Conservation (phyloP, 2,113 vertebrate species). For the Girardinichthys multiradiatus region DNA sequence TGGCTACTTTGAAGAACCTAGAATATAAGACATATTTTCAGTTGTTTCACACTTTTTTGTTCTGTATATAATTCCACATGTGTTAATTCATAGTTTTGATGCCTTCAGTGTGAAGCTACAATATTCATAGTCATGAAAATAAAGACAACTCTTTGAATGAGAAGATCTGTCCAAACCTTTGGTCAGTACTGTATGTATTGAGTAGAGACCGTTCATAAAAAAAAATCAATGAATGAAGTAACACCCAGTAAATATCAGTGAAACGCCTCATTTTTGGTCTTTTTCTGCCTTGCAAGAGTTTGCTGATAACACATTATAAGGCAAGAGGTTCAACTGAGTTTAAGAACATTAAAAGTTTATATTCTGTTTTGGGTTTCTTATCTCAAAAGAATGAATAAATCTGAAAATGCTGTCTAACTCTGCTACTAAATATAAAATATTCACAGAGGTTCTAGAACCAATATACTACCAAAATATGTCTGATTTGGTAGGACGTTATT, state of each 20-base stretch:
- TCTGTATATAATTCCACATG: too few relatives aligned
- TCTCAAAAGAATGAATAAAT: conserved; percentile 13
- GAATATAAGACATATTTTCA: too few relatives aligned
- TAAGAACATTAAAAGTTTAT: conserved; percentile 30
- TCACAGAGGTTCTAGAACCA: neutral
- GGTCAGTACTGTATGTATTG: too few relatives aligned
- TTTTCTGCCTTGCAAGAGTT: conserved; percentile 4
- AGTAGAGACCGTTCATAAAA: too few relatives aligned
- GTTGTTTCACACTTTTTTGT: too few relatives aligned
- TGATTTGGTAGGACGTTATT: neutral
- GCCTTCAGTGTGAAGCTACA: too few relatives aligned
- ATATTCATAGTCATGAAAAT: too few relatives aligned
- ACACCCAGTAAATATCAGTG: neutral
- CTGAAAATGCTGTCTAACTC: neutral
- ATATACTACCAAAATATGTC: neutral
- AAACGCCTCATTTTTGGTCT: conserved; percentile 20
- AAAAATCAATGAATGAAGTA: too few relatives aligned
- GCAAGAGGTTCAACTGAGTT: conserved; percentile 26
- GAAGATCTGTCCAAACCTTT: too few relatives aligned
- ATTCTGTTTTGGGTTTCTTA: conserved; percentile 8
- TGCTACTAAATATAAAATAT: neutral
- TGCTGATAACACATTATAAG: conserved; percentile 6
- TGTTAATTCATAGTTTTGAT: too few relatives aligned
- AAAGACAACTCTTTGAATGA: too few relatives aligned
- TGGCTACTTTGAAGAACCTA: too few relatives aligned